A percentile compares a stretch with the other conserved stretches of the same genome.
phyloP scores from a whole-genome alignment of 2,113 vertebrate species.

The Nettapus auritus region DNA sequence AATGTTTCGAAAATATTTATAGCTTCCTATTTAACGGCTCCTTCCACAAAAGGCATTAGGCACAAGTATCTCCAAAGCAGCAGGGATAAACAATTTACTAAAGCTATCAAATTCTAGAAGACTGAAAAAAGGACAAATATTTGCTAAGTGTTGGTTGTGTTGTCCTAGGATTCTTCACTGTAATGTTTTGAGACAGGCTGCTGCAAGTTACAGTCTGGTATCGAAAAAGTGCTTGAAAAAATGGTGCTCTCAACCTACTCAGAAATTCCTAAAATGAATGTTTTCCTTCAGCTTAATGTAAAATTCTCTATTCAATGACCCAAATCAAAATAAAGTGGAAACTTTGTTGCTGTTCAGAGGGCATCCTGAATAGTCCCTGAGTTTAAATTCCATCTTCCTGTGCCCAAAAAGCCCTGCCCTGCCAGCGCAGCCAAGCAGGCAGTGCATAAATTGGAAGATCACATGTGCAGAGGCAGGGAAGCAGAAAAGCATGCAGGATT shows the following conservation, averaged over 20 bases:
- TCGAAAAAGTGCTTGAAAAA: neutral
- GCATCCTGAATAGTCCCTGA: neutral
- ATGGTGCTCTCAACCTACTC: neutral
- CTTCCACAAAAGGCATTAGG: neutral
- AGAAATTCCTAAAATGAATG: neutral
- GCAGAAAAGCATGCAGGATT: conserved; percentile 38
- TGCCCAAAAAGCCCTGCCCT: neutral
- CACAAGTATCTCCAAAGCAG: neutral
- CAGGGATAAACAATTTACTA: neutral
- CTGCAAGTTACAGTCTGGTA: neutral
- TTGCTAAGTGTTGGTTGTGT: neutral
- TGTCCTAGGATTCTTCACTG: neutral
- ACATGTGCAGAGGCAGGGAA: neutral
- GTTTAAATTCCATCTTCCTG: conserved; percentile 19
- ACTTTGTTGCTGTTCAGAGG: neutral
- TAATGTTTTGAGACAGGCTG: neutral
- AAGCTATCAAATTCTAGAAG: neutral
- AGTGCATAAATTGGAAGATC: neutral
- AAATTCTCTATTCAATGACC: neutral
- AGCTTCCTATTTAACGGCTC: too few relatives aligned
- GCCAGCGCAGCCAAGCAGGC: neutral
- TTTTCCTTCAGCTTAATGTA: neutral
- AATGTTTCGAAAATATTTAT: neutral
- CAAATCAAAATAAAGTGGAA: conserved; percentile 15
- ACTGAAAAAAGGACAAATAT: neutral